Base-by-base conservation (phyloP, 2,888 invertebrate species). In the Escarpia spicata region DNA sequence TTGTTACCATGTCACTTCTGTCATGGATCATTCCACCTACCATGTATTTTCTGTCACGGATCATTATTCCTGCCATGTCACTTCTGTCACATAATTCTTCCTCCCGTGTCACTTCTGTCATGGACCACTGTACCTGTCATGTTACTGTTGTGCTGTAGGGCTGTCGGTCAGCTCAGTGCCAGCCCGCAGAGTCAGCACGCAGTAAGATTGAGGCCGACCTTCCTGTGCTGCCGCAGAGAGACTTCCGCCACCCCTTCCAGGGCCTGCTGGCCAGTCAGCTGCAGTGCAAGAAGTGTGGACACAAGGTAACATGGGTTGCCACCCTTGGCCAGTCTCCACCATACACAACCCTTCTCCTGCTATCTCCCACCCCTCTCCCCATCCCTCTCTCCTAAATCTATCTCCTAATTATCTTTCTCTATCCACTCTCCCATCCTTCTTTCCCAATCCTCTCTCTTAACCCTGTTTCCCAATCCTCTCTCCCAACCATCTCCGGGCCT, bases 181-280 rank as follows among this genome's bases (percentile, higher is more conserved):
- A 95, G 93, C 93, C 95, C 1, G 93, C 94, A 26, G 92, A 93
- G 10, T 92, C 93, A 8, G 96, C 96, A 0, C 92, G 94, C n/a
- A 95, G 95, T 0, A 93, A 95, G 75, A 75, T 75, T 19, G 60
- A 95, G 94, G 43, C 93, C 37, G 10, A 94, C 43, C 93, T 96
- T 45, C 96, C 96, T 1, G 93, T 95, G 60, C 93, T 96, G 26
- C 95, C 95, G 0, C 92, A 94, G 60, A 93, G 94, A n/a, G 95
- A 95, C 37, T 93, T 94, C 45, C 95, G 96, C 60, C 95, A 98
- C 96, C 98, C 98, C 0, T 98, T 98, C 96, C 97, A 97, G 93
- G 98, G 98, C 44, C 97, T 98, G 58, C 97, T 98, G 93, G 98
- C 98, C 92, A 98, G 98, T 95, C 98, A 98, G 96, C 97, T 98